Evolutionary conservation across 2,113 vertebrate genomes (phyloP), one percentile per base, ranked within the genome.

Genomic region (Pluvianellus socialis): DNA sequence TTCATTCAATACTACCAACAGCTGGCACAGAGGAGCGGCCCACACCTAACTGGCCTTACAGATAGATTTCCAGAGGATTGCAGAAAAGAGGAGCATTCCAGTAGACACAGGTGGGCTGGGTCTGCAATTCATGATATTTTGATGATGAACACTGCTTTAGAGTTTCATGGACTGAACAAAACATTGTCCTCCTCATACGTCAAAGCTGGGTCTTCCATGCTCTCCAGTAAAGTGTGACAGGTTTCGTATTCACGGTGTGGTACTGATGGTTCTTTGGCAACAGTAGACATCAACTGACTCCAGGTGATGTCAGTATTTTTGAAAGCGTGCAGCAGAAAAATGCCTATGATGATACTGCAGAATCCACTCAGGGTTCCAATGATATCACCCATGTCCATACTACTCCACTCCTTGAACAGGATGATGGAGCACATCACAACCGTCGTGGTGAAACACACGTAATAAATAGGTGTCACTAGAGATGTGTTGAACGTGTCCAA

Each of bases 321-420:
- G 90, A 99, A 99, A 75, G 98, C 98, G 0, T 99, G 98, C 42
- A 99, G 30, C 2, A 98, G 97, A 85, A 99, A 98, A 90, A 98
- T 98, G 44, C 98, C 98, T 74, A 97, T 98, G 89, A 98, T 97
- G 62, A 98, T 98, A 40, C 94, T 98, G 79, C 98, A 92, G 92
- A 99, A 99, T 32, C 98, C 98, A 87, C 98, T 98, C 67, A 99
- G 65, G 52, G 98, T 98, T 35, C 98, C 98, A 8, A 98, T 93
- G 71, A 98, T 92, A 71, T 98, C 98, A 26, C 94, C 90, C 35
- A 75, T 66, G 8, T 95, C 94, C 98, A 99, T 98, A 55, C 96
- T 97, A 28, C 96, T 98, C 98, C 98, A 99, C 94, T 99, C 98
- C 86, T 98, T 98, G 97, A 99, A 98, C 61, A 99, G 91, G 89